Evolutionary conservation across 2,888 invertebrate species (phyloP).

Genomic region (Polydrusus cervinus): DNA sequence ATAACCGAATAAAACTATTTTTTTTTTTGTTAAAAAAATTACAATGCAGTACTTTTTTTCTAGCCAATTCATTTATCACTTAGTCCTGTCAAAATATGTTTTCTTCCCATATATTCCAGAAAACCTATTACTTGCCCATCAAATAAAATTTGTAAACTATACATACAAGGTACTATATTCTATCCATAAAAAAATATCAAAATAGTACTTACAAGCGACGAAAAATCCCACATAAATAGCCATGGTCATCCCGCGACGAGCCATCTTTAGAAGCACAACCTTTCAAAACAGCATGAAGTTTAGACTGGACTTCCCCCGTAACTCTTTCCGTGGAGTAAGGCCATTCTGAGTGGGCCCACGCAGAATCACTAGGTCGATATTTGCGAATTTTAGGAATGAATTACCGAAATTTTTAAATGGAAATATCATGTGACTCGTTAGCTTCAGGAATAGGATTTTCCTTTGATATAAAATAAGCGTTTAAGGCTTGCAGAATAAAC

Average conservation of each 20-base stretch:
- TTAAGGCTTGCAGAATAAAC: too few relatives aligned
- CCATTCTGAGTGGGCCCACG: slow-evolving; percentile 59
- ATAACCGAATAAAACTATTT: too few relatives aligned
- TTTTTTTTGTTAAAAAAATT: not conserved
- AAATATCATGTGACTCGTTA: too few relatives aligned
- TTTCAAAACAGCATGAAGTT: slow-evolving; percentile 57
- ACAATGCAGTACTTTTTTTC: slow-evolving; percentile 14
- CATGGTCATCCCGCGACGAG: slow-evolving; percentile 53
- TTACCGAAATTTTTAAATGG: too few relatives aligned
- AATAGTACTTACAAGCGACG: slow-evolving; percentile 57
- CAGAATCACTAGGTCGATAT: slow-evolving; percentile 57
- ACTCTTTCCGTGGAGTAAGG: slow-evolving; percentile 16
- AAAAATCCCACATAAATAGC: slow-evolving; percentile 56
- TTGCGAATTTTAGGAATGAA: too few relatives aligned
- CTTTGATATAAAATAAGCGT: too few relatives aligned
- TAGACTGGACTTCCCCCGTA: slow-evolving; percentile 55
- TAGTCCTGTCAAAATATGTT: slow-evolving; percentile 2
- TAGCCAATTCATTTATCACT: not conserved
- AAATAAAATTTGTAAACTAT: not conserved
- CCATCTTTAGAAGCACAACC: slow-evolving; percentile 60
- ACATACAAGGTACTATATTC: not conserved
- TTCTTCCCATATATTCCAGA: not conserved
- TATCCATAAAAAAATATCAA: slow-evolving; percentile 14
- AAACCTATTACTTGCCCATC: not conserved
- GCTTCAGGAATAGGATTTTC: too few relatives aligned